A percentile compares a stretch with the other conserved stretches of the same genome.
phyloP scores from a whole-genome alignment of 2,113 vertebrate genomes.

The Lepus timidus region DNA sequence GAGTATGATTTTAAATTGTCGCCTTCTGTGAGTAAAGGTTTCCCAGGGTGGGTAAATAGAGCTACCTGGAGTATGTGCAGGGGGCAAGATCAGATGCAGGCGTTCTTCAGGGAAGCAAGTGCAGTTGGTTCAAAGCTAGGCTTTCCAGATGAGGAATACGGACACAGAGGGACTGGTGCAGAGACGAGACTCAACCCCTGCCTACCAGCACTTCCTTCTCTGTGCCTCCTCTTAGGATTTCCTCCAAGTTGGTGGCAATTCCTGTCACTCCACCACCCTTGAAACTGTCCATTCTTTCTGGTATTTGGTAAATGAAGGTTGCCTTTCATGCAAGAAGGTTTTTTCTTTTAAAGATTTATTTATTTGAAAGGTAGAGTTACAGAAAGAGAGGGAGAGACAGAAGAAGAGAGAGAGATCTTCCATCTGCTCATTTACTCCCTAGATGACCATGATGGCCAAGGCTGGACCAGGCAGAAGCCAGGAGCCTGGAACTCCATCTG shows the following conservation, averaged over 20 bases:
- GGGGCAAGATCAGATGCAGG: background rate
- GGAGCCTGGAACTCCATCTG: too few species aligned
- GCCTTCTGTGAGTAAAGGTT: background rate
- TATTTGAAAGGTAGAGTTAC: too few species aligned
- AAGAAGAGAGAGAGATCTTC: too few species aligned
- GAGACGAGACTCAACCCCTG: background rate
- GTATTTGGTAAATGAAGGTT: background rate
- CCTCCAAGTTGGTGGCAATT: background rate
- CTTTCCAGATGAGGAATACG: background rate
- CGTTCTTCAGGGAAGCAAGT: background rate
- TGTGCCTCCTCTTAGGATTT: background rate
- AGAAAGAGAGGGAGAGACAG: too few species aligned
- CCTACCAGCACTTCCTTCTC: too few species aligned
- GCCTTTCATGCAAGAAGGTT: background rate
- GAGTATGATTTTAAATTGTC: constrained; percentile 6
- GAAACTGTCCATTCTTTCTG: background rate
- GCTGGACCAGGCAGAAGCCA: too few species aligned
- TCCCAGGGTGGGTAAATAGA: background rate
- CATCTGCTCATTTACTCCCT: too few species aligned
- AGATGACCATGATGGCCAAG: too few species aligned
- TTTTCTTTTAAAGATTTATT: too few species aligned
- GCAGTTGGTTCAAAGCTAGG: background rate
- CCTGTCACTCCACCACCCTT: background rate
- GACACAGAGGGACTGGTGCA: background rate
- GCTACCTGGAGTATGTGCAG: background rate